Evolutionary conservation across 2,888 invertebrate species (phyloP).

Genomic region (Clepsis dumicolana): DNA sequence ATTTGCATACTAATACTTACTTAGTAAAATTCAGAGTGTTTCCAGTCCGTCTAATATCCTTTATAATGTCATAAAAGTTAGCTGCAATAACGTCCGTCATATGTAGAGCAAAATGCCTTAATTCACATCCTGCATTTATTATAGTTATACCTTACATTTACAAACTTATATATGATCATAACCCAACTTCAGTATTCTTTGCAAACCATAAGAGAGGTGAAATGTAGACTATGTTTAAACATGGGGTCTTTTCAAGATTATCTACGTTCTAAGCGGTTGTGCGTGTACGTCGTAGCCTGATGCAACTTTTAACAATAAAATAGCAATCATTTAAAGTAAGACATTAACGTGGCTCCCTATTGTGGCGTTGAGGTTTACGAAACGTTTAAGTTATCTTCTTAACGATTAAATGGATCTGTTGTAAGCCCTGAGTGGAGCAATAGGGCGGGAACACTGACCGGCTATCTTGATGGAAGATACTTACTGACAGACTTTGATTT

Average conservation of each 20-base stretch:
- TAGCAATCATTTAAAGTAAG: conserved; percentile 37
- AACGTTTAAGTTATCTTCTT: conserved; percentile 35
- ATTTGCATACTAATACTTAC: too few relatives aligned
- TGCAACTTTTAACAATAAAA: conserved; percentile 35
- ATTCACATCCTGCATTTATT: too few relatives aligned
- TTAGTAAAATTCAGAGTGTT: too few relatives aligned
- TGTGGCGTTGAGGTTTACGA: conserved; percentile 28
- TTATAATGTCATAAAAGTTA: too few relatives aligned
- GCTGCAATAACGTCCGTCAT: too few relatives aligned
- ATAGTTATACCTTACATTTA: too few relatives aligned
- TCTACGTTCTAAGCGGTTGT: not conserved
- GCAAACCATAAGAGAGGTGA: too few relatives aligned
- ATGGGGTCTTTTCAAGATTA: not conserved
- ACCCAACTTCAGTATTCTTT: too few relatives aligned
- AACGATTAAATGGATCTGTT: conserved; percentile 30
- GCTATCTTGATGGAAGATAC: conserved; percentile 6
- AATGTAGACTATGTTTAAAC: too few relatives aligned
- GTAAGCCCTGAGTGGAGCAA: conserved; percentile 21
- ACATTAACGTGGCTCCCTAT: conserved; percentile 27
- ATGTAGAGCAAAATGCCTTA: too few relatives aligned
- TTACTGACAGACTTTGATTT: not conserved
- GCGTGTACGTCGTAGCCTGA: conserved; percentile 24
- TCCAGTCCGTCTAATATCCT: too few relatives aligned
- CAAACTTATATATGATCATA: too few relatives aligned
- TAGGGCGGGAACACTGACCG: not conserved